Conservation (phyloP, 2,888 invertebrate species). For the Acanthacorydalis orientalis region DNA sequence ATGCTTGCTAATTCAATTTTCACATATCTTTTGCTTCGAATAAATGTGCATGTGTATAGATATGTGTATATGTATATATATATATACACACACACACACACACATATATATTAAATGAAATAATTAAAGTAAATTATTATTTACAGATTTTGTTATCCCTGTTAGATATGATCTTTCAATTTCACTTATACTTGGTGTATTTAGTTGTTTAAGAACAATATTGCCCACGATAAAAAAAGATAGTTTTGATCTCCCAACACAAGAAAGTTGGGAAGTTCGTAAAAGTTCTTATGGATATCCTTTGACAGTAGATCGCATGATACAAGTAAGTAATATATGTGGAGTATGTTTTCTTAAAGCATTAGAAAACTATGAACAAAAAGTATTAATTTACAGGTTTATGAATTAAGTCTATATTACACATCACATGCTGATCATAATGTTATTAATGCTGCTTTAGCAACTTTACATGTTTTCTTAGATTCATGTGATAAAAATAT, state of each 20-base stretch:
- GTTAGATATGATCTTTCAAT: constrained; percentile 23
- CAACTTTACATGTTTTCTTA: constrained; percentile 50
- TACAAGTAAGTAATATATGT: constrained; percentile 21
- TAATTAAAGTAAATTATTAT: background rate
- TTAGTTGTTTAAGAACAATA: constrained; percentile 45
- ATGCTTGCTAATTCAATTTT: too few species aligned
- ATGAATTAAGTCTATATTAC: constrained; percentile 59
- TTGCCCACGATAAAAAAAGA: constrained; percentile 33
- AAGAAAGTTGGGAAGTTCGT: constrained; percentile 20
- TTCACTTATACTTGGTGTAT: constrained; percentile 42
- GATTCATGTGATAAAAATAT: constrained; percentile 34
- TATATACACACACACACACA: too few species aligned
- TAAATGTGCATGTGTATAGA: too few species aligned
- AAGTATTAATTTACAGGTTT: constrained; percentile 41
- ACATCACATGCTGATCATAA: constrained; percentile 64
- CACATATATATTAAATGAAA: too few species aligned
- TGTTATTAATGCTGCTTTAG: constrained; percentile 73
- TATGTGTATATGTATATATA: too few species aligned
- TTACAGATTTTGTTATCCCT: constrained; percentile 21
- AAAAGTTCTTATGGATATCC: constrained; percentile 17
- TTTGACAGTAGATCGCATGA: constrained; percentile 20
- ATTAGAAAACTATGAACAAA: constrained; percentile 14
- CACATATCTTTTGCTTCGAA: too few species aligned
- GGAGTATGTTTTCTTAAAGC: constrained; percentile 5
- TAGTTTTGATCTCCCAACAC: constrained; percentile 15